These are phyloP conservation scores for Symphodus melops DNA, from an alignment of 2,113 vertebrate species.

Conservation along the genomic window DNA sequence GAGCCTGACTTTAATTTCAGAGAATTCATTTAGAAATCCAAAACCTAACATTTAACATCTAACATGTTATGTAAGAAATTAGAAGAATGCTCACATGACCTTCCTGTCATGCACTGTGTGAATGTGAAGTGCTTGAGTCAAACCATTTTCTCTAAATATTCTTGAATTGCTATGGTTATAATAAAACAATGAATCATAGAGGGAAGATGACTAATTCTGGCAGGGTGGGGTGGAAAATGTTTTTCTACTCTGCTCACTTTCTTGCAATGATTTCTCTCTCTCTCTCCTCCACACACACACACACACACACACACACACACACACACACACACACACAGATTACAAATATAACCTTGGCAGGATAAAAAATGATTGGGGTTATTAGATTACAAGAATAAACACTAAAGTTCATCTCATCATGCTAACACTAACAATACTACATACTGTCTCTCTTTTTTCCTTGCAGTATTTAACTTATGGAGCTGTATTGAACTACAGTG, in stretches of 20 bases:
- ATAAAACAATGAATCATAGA: slow-evolving; percentile 37
- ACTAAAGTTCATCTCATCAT: not conserved
- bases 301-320: not conserved
- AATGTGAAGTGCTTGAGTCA: not conserved
- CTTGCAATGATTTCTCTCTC: not conserved
- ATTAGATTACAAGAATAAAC: not conserved
- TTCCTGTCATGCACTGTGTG: not conserved
- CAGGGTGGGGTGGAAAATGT: slow-evolving; percentile 46
- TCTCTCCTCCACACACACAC: not conserved
- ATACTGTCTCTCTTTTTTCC: not conserved
- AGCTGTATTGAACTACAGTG: not conserved
- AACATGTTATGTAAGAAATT: slow-evolving; percentile 32
- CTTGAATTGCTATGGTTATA: slow-evolving; percentile 24
- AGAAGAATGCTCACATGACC: slow-evolving; percentile 6
- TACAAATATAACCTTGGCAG: too few species aligned
- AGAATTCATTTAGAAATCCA: slow-evolving; percentile 42
- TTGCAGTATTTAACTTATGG: not conserved
- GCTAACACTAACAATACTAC: too few species aligned
- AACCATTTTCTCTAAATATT: not conserved
- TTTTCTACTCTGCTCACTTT: slow-evolving; percentile 5
- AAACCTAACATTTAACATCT: slow-evolving; percentile 52
- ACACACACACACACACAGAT: not conserved
- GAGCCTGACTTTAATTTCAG: slow-evolving; percentile 55
- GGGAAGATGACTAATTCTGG: slow-evolving; percentile 51
- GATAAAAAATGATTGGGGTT: not conserved